Base-by-base conservation (phyloP, 2,888 invertebrate species). In the Idaea biselata region DNA sequence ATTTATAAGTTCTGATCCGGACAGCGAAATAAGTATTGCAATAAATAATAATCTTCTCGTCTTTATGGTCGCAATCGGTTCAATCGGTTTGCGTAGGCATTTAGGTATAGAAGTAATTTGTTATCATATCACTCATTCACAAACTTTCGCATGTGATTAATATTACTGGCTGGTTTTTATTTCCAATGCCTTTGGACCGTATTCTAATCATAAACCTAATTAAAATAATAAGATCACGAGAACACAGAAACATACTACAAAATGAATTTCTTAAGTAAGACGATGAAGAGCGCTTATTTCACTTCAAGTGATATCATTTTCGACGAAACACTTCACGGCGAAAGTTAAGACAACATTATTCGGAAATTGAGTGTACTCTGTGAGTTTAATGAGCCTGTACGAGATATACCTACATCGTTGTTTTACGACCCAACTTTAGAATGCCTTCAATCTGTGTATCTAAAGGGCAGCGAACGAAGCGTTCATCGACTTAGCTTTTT, bases 391-490 rank as follows among this genome's bases (percentile, higher is more conserved):
- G 75, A 79, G 72, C 72, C 75, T 65, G 63, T 66, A 62, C 63
- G 60, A 71, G 74, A 84, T 80, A 80, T 77, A 80, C 78, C 32
- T 32, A 44, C 44, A 71, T 69, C 73, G 62, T 61, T 76, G 74
- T 78, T 82, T 77, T 76, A 80, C 73, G 74, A 72, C 71, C 61
- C 61, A 78, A 80, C 75, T 80, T 80, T 68, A 71, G 69, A 71
- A 71, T 67, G 58, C 59, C 62, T 59, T 54, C 18, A 44, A 44
- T 44, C 44, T 44, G 8, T 44, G 44, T 44, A 44, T 44, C 8
- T 44, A 44, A 14, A 44, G 44, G 11, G 44, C 44, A 14, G 8
- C 44, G 11, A 44, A 44, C 33, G 44, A 44, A 44, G 44, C 11
- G 44, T 44, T 44, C 8, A 11, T 44, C 11, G 44, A 44, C 44